Conservation (phyloP, 2,113 vertebrate genomes). For the Ictidomys tridecemlineatus region DNA sequence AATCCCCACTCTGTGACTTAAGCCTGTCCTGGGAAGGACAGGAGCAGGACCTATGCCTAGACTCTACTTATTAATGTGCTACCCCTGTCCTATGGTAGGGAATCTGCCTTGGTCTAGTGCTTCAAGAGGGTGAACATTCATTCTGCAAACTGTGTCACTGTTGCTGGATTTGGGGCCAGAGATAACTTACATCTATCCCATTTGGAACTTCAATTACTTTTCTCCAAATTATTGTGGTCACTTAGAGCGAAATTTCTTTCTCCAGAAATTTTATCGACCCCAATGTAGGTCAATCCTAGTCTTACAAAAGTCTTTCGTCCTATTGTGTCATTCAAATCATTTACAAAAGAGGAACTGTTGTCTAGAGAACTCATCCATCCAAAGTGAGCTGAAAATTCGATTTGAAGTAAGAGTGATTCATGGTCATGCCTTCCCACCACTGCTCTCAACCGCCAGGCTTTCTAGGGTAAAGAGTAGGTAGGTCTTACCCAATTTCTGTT, state of each 20-base stretch:
- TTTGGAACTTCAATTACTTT: not conserved
- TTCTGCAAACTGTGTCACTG: not conserved
- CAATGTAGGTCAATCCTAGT: not conserved
- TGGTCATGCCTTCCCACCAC: not conserved
- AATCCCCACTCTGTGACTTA: not conserved
- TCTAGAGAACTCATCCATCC: not conserved
- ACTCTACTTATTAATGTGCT: not conserved
- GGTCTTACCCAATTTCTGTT: not conserved
- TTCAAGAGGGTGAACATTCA: not conserved
- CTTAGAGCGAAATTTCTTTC: conserved; percentile 24
- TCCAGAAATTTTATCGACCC: conserved; percentile 7
- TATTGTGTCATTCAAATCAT: not conserved
- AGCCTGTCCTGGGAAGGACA: not conserved
- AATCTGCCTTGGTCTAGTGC: not conserved
- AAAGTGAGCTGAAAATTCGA: not conserved
- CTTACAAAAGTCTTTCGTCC: conserved; percentile 32
- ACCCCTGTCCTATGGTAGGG: not conserved
- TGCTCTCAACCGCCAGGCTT: not conserved
- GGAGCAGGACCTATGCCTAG: not conserved
- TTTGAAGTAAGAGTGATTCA: not conserved
- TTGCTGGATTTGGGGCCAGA: conserved; percentile 8
- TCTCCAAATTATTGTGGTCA: conserved; percentile 28
- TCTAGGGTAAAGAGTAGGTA: not conserved
- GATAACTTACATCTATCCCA: not conserved
- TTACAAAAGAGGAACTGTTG: conserved; percentile 45